Conservation (phyloP, 2,113 vertebrate genomes). For the Osmerus eperlanus region DNA sequence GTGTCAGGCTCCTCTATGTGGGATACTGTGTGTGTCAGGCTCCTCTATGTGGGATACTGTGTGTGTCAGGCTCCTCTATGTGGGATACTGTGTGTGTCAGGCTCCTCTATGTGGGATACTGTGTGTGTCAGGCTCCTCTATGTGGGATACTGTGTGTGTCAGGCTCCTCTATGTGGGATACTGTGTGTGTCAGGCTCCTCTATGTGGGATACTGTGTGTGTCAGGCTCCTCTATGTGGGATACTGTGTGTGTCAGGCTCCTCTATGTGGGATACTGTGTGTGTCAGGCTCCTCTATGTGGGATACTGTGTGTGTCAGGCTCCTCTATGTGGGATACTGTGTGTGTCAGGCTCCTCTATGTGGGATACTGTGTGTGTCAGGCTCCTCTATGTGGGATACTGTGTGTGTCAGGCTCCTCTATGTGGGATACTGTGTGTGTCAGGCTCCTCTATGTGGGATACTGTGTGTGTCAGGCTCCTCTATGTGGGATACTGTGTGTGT, state of each 20-base stretch:
- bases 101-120: slow-evolving; percentile 23
- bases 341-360: slow-evolving; percentile 29
- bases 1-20: slow-evolving; percentile 24
- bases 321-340: slow-evolving; percentile 22
- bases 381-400: slow-evolving; percentile 23
- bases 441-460: slow-evolving; percentile 24
- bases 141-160: slow-evolving; percentile 30
- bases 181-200: slow-evolving; percentile 22
- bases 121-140: slow-evolving; percentile 23
- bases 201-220: slow-evolving; percentile 28
- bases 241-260: slow-evolving; percentile 25
- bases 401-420: slow-evolving; percentile 25
- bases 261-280: slow-evolving; percentile 27
- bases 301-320: slow-evolving; percentile 25
- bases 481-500: slow-evolving; percentile 30
- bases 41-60: slow-evolving; percentile 22
- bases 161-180: slow-evolving; percentile 24
- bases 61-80: slow-evolving; percentile 25
- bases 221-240: slow-evolving; percentile 23
- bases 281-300: slow-evolving; percentile 24
- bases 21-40: slow-evolving; percentile 27
- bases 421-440: slow-evolving; percentile 29
- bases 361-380: slow-evolving; percentile 26
- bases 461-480: slow-evolving; percentile 21
- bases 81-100: slow-evolving; percentile 29